Percentiles rank a stretch among this genome's conserved stretches.
Evolutionary conservation across 2,888 invertebrate species (phyloP).

Genomic region (Willowsia nigromaculata): DNA sequence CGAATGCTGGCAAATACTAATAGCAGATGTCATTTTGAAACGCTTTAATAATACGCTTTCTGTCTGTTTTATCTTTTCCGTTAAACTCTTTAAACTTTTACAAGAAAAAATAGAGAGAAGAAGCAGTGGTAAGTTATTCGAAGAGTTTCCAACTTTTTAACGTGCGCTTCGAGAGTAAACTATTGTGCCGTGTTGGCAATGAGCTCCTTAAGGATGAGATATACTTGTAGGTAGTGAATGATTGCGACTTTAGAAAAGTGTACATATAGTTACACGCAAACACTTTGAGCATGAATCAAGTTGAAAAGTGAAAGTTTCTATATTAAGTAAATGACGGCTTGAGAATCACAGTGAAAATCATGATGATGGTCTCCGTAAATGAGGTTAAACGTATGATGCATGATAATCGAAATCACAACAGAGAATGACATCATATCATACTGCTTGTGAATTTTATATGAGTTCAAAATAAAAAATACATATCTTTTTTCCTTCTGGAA

Average conservation of each 20-base stretch:
- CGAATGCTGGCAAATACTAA: constrained; percentile 35
- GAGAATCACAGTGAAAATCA: not conserved
- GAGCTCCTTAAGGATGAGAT: not conserved
- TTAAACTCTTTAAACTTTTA: constrained; percentile 47
- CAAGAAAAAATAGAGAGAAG: constrained; percentile 16
- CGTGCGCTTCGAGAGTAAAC: not conserved
- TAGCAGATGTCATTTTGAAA: constrained; percentile 56
- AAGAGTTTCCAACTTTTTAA: constrained; percentile 60
- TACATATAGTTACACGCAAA: not conserved
- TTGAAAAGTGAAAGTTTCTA: constrained; percentile 40
- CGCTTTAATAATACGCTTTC: constrained; percentile 23
- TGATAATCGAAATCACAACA: too few species aligned
- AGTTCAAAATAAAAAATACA: too few species aligned
- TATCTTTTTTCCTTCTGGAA: too few species aligned
- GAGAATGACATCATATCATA: too few species aligned
- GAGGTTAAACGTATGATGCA: constrained; percentile 32
- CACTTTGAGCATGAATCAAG: constrained; percentile 33
- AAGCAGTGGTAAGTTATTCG: constrained; percentile 1
- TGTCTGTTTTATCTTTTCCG: constrained; percentile 41
- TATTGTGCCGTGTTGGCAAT: not conserved
- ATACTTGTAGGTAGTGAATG: not conserved
- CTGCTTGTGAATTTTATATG: too few species aligned
- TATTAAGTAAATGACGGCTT: constrained; percentile 61
- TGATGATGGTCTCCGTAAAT: constrained; percentile 23
- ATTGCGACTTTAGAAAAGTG: not conserved